Evolutionary conservation across 30 jellyfish, hydroid and myxozoan genomes (phyloP), one percentile per base, ranked within the genome.

Genomic region (Aurelia aurita complex sp. Pacific): DNA sequence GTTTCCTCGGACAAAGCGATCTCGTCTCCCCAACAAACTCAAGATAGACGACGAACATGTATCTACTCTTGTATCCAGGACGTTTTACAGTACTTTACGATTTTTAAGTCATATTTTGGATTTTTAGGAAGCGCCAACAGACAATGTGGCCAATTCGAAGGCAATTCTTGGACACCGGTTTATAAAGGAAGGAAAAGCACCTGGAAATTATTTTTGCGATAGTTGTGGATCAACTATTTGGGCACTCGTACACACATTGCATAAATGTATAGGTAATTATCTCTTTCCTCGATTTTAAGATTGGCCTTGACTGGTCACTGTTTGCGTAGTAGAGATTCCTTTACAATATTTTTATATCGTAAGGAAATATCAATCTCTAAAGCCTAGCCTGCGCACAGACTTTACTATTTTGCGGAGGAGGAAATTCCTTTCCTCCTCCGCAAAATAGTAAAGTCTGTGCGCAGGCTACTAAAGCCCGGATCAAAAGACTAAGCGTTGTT

Each of bases 171-270:
- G 98, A 67, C 98, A 94, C 57, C 94, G 71, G 32, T 83, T 94
- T 64, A 78, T 67, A 40, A 94, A 83, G 65, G 90, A 83, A 68
- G 96, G 87, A 14, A 85, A 85, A 38, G 86, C 82, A 11, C 59
- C 97, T 17, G 81, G 81, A 4, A 88, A 84, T 36, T 71, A 87
- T 57, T 90, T 80, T 62, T 94, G 98, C 61, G 98, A 94, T 69
- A 91, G 83, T 12, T 94, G 98, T 61, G 96, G 92, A n/a, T 60
- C 96, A n/a, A 85, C 97, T 11, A 94, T 94, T 4, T 94, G 94
- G 94, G 88, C 94, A 23, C 70, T 94, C 57, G 53, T 94, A 55
- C 98, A 94, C 54, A 83, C 94, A 12, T 74, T 80, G 59, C 79
- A 82, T 66, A 80, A 83, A 59, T 94, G 98, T 64, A 64, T 46